These are phyloP conservation scores for Callipepla californica DNA, from an alignment of 2,113 vertebrate species.

Conservation along the genomic window DNA sequence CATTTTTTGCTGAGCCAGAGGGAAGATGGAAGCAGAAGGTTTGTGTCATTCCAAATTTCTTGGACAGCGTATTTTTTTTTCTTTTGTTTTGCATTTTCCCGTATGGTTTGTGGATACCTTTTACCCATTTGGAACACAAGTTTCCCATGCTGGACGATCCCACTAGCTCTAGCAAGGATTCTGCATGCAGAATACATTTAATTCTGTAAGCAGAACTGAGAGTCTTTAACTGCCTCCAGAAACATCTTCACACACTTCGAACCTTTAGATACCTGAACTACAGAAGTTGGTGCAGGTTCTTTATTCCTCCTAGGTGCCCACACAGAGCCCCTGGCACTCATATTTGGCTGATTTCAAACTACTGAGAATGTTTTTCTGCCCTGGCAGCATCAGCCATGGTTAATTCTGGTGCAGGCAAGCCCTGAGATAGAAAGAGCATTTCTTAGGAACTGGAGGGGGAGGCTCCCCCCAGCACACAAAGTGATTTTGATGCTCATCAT, in stretches of 20 bases:
- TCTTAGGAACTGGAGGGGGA: background rate
- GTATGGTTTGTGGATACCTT: conserved; percentile 23
- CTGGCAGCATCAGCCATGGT: background rate
- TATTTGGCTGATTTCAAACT: background rate
- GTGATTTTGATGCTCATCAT: background rate
- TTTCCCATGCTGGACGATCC: conserved; percentile 34
- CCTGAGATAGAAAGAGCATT: background rate
- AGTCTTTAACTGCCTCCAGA: conserved; percentile 1
- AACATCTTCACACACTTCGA: background rate
- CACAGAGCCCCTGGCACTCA: background rate
- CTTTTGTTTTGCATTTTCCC: background rate
- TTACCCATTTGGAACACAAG: conserved; percentile 60
- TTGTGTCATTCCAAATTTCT: conserved; percentile 49
- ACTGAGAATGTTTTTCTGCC: background rate
- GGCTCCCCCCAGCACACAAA: background rate
- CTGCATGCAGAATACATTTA: background rate
- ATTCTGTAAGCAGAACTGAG: too few relatives aligned
- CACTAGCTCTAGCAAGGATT: conserved; percentile 28
- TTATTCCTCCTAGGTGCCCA: background rate
- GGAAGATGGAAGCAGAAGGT: conserved; percentile 8
- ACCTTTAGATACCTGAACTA: background rate
- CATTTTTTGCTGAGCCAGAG: background rate
- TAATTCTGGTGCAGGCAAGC: background rate
- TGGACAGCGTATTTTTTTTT: background rate
- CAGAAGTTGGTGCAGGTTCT: background rate